Evolutionary conservation across 1,140 invertebrate species (phyloP).

Genomic region (Onthophagus taurus): DNA sequence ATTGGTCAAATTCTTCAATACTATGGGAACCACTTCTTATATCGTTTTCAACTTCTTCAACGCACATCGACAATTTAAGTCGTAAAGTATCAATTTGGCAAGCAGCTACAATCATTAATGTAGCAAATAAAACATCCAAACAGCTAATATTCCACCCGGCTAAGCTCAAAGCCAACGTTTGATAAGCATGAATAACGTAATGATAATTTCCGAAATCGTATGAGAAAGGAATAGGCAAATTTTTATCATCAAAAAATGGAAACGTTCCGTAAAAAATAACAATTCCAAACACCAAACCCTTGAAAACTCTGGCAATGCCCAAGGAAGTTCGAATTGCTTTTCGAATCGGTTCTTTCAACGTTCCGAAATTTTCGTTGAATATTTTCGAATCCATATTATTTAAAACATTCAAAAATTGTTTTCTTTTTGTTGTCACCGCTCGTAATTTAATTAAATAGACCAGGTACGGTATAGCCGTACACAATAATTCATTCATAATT

Average conservation of each 20-base stretch:
- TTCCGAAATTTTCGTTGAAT: conserved; percentile 11
- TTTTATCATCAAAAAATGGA: conserved; percentile 6
- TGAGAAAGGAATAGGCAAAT: conserved; percentile 13
- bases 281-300: neutral
- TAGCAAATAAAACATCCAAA: conserved; percentile 12
- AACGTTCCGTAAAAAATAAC: conserved; percentile 6
- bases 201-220: conserved; percentile 10
- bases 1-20: neutral
- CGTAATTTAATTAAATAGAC: conserved; percentile 7
- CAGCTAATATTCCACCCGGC: conserved; percentile 10
- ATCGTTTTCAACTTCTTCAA: neutral
- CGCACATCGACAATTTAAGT: neutral
- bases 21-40: neutral
- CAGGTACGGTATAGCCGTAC: conserved; percentile 6
- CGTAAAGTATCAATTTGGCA: conserved; percentile 13
- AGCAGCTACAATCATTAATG: conserved; percentile 12
- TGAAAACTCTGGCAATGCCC: conserved; percentile 3
- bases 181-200: conserved; percentile 11
- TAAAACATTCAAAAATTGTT: conserved; percentile 2
- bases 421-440: conserved; percentile 2
- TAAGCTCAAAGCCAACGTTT: conserved; percentile 6
- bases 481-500: conserved; percentile 13
- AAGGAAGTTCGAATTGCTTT: conserved; percentile 3
- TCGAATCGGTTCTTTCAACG: conserved; percentile 1
- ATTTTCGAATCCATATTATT: conserved; percentile 5